Evolutionary conservation across 2,797 vertebrate genomes (phyloP).

Genomic region (Hirundo rustica): DNA sequence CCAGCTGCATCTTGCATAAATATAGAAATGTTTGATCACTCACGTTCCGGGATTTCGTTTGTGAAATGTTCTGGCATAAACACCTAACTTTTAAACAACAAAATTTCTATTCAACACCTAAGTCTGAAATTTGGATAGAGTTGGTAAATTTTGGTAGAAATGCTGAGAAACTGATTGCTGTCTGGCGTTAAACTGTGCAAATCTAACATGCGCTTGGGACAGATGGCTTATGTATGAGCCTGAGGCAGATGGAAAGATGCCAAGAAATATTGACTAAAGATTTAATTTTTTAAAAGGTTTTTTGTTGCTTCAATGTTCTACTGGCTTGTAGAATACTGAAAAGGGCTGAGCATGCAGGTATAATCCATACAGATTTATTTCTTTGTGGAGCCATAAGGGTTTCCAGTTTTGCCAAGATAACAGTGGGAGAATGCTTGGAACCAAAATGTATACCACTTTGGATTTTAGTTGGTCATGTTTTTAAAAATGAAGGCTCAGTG

Average conservation of each 20-base stretch:
- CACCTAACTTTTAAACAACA: not conserved
- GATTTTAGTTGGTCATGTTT: not conserved
- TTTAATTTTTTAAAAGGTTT: not conserved
- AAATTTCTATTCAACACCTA: not conserved
- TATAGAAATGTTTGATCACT: not conserved
- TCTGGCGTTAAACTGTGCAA: conserved; percentile 37
- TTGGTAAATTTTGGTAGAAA: not conserved
- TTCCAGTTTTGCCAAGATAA: conserved; percentile 33
- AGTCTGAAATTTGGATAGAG: not conserved
- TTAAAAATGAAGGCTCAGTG: not conserved
- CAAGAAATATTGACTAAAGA: conserved; percentile 41
- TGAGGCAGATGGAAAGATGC: conserved; percentile 7
- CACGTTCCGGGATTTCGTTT: not conserved
- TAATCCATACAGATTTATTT: conserved; percentile 67
- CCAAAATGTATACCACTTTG: conserved; percentile 22
- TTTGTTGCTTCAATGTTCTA: conserved; percentile 65
- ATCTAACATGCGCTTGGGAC: not conserved
- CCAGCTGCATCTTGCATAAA: conserved; percentile 38
- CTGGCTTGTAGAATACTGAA: conserved; percentile 68
- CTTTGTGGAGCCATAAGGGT: conserved; percentile 48
- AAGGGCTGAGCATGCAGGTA: conserved; percentile 38
- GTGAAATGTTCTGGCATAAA: not conserved
- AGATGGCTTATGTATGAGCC: not conserved
- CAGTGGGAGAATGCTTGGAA: conserved; percentile 51
- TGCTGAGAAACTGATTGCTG: not conserved